Conservation (phyloP, 2,888 invertebrate genomes). For the Flexamia atlantica region DNA sequence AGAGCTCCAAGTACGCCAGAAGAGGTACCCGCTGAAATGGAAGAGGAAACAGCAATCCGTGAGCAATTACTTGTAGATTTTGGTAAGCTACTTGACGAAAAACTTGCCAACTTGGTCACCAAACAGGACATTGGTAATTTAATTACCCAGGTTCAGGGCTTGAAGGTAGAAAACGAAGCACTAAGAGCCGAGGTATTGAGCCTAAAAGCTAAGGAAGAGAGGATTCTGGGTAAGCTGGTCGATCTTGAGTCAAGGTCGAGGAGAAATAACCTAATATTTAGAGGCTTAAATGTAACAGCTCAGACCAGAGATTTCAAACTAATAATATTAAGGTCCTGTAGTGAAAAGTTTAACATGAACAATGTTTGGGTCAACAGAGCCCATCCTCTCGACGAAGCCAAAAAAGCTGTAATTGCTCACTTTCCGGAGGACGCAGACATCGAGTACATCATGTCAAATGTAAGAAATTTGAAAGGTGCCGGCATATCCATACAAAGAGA, state of each 20-base stretch:
- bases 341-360: neutral
- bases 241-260: neutral
- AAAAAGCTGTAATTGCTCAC: constrained; percentile 19
- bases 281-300: neutral
- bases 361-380: constrained; percentile 32
- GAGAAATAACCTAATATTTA: neutral
- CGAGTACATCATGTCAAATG: constrained; percentile 2
- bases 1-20: no score
- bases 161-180: neutral
- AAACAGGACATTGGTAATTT: no score
- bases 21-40: no score
- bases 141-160: neutral
- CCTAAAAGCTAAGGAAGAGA: neutral
- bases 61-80: no score
- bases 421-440: constrained; percentile 45
- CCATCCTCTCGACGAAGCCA: constrained; percentile 7
- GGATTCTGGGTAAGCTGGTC: neutral
- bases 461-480: constrained; percentile 29
- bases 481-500: neutral
- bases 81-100: no score
- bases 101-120: no score
- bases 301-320: neutral
- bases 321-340: neutral
- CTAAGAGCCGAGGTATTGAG: neutral
- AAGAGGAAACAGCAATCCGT: no score